These are phyloP conservation scores for Conus ventricosus DNA, from an alignment of 1,140 invertebrate species.

Conservation along the genomic window DNA sequence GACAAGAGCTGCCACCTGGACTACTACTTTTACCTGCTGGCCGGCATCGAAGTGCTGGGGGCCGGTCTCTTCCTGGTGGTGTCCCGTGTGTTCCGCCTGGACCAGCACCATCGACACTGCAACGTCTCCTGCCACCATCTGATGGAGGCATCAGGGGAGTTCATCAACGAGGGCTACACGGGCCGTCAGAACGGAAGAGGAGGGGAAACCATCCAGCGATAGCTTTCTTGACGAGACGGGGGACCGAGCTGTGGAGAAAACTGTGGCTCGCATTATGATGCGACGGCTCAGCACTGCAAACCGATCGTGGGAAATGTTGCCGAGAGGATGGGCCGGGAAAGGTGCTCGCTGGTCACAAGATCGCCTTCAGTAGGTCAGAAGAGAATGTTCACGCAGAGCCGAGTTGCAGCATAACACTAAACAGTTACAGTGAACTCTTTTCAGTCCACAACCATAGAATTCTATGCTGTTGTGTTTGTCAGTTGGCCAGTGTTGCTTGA, in stretches of 20 bases:
- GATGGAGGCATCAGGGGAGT: not conserved
- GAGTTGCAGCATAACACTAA: no score
- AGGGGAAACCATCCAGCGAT: not conserved
- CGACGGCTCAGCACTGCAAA: no score
- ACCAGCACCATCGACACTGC: slow-evolving; percentile 15
- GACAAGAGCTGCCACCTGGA: slow-evolving; percentile 73
- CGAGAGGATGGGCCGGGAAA: no score
- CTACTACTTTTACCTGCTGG: slow-evolving; percentile 77
- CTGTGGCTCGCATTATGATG: no score
- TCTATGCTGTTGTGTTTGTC: no score
- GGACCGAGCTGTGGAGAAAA: not conserved
- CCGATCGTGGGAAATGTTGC: no score
- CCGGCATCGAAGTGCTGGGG: slow-evolving; percentile 73
- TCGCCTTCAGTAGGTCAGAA: no score
- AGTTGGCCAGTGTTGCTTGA: no score
- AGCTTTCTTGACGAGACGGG: not conserved
- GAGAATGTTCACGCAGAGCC: no score
- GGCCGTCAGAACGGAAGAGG: not conserved
- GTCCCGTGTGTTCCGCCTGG: slow-evolving; percentile 52
- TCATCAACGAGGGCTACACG: not conserved
- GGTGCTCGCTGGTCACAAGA: no score
- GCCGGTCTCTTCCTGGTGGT: slow-evolving; percentile 67
- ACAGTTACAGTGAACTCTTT: no score
- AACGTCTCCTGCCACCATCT: not conserved
- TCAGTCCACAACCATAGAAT: no score